Conservation (phyloP, 2,888 invertebrate species). For the Alentia gelatinosa region DNA sequence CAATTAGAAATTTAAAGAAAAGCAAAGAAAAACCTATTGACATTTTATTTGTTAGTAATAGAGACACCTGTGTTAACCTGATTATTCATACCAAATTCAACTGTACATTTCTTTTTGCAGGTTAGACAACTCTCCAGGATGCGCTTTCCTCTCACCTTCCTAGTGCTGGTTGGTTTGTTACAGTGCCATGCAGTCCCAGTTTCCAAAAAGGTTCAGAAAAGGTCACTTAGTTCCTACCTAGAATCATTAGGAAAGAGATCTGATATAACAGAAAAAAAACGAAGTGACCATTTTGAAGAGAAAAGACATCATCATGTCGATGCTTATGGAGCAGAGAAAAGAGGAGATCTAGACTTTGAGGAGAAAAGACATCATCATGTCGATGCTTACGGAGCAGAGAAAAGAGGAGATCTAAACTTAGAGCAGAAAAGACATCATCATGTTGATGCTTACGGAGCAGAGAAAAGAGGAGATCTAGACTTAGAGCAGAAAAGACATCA, state of each 20-base stretch:
- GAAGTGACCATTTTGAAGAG: background rate
- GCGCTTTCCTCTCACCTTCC: background rate
- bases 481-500: background rate
- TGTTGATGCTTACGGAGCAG: background rate
- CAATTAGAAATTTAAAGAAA: background rate
- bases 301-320: background rate
- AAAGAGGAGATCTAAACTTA: background rate
- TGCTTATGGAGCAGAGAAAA: background rate
- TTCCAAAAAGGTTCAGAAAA: background rate
- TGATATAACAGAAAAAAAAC: background rate
- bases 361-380: slow-evolving; percentile 14
- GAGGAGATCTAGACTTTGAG: too few relatives aligned
- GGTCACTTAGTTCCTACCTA: background rate
- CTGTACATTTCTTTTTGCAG: background rate
- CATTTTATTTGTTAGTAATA: background rate
- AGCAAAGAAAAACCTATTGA: background rate
- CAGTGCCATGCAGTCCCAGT: background rate
- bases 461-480: background rate
- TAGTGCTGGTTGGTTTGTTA: background rate
- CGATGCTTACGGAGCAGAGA: background rate
- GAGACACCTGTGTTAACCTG: too few relatives aligned
- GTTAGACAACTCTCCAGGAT: background rate
- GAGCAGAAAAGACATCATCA: background rate
- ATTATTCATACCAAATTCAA: too few relatives aligned
- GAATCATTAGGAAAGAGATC: background rate